Evolutionary conservation across 2,797 vertebrate genomes (phyloP).

Genomic region (Oreochromis grahami): DNA sequence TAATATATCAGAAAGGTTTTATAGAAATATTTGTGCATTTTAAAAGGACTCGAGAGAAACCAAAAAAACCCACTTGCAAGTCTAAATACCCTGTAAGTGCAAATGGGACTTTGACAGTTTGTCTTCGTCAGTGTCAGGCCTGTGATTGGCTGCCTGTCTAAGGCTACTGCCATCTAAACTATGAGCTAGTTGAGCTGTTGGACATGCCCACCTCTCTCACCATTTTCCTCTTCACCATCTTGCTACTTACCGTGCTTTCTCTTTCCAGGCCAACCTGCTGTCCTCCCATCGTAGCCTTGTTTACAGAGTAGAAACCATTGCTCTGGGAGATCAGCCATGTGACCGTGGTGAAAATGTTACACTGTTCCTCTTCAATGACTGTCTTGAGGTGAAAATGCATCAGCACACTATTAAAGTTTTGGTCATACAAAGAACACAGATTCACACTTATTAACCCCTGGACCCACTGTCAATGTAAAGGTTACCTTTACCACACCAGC

Average conservation of each 20-base stretch:
- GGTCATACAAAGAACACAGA: not conserved
- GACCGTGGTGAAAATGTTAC: slow-evolving; percentile 95
- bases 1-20: not conserved
- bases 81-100: not conserved
- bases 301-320: slow-evolving; percentile 89
- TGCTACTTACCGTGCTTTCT: not conserved
- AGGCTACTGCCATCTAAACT: not conserved
- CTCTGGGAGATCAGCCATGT: slow-evolving; percentile 91
- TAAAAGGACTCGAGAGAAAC: not conserved
- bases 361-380: slow-evolving; percentile 97
- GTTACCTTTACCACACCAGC: not conserved
- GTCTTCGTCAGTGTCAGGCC: not conserved
- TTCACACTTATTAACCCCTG: not conserved
- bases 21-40: not conserved
- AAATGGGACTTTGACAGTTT: not conserved
- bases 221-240: not conserved
- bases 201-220: not conserved
- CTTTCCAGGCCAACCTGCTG: slow-evolving; percentile 89
- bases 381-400: slow-evolving; percentile 84
- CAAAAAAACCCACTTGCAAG: not conserved
- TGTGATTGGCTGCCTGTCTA: not conserved
- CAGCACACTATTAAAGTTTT: not conserved
- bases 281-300: slow-evolving; percentile 95
- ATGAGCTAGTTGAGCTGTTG: not conserved
- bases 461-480: not conserved